These are phyloP conservation scores for Vidua macroura DNA, from an alignment of 2,113 vertebrate species.

Conservation along the genomic window DNA sequence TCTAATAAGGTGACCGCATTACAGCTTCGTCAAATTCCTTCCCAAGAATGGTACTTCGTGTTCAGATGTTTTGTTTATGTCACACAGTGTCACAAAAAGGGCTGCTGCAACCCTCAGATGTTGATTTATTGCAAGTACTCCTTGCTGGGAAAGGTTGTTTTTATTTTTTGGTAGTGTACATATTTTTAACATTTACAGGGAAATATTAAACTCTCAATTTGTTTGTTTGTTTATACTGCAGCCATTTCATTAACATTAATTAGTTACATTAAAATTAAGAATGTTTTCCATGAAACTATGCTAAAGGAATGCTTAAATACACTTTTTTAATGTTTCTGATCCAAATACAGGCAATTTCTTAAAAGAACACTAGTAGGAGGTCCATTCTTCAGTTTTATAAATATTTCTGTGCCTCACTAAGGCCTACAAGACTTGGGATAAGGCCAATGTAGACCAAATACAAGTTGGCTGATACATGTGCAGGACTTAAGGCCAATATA, in stretches of 20 bases:
- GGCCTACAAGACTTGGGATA: conserved; percentile 14
- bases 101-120: neutral
- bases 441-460: conserved; percentile 36
- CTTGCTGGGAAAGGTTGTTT: conserved; percentile 31
- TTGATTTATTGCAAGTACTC: conserved; percentile 30
- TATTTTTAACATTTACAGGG: neutral
- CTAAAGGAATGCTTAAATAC: neutral
- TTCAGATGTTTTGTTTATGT: conserved; percentile 52
- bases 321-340: neutral
- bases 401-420: neutral
- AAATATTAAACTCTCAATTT: neutral
- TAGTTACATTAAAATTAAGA: neutral
- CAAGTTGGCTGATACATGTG: neutral
- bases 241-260: neutral
- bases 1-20: neutral
- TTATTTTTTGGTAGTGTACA: neutral
- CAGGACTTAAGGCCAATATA: conserved; percentile 22
- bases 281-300: neutral
- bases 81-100: neutral
- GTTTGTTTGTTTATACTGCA: neutral
- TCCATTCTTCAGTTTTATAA: conserved; percentile 35
- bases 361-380: conserved; percentile 20
- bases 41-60: neutral
- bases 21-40: conserved; percentile 10
- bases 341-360: neutral